Evolutionary conservation across 2,888 invertebrate species (phyloP), one percentile per base, ranked within the genome.

Genomic region (Deladenus siricidicola): DNA sequence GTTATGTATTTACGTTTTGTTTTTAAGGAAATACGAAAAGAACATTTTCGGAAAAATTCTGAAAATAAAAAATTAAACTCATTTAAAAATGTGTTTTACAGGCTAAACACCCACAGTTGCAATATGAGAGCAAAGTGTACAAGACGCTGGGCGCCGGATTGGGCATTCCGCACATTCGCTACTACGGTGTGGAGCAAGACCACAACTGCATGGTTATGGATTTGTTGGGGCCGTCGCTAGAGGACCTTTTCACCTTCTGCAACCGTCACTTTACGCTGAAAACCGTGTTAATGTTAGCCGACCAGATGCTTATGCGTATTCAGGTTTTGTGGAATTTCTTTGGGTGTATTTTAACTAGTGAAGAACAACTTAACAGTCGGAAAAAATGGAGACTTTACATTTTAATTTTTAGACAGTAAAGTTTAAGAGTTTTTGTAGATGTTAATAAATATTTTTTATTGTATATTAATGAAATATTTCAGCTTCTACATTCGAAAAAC

Each of bases 121-220:
- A 82, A 53, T 83, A 83, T 71, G 83, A 83, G 75, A 81, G 81
- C 67, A 84, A 69, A 63, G 78, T 84, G 58, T 83, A 83, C 71
- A 82, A 82, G 75, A 81, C 83, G 49, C 74, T 83, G 53, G 81
- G 82, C 65, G 83, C 83, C 57, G 83, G 81, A 19, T 79, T 81
- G 8, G 82, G 82, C 26, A 80, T 81, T 55, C 81, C 81, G 19
- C 79, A 80, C 65, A 76, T 81, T 42, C 74, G 80, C 59, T 81
- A 69, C 69, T 93, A 88, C 84, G 93, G 93, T 73, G 88, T 88
- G 83, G 96, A 94, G 83, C 87, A 88, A 77, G 93, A 94, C 75
- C 93, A 92, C 85, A 96, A 96, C 83, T 90, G 96, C 69, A 86
- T 99, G 78, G 96, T 99, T 70, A 96, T 99, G 96, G 98, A 99